Percentiles rank a stretch among this genome's conserved stretches.
These are phyloP conservation scores for Listrodromus nycthemerus DNA, from an alignment of 2,888 invertebrate genomes.

Conservation along the genomic window DNA sequence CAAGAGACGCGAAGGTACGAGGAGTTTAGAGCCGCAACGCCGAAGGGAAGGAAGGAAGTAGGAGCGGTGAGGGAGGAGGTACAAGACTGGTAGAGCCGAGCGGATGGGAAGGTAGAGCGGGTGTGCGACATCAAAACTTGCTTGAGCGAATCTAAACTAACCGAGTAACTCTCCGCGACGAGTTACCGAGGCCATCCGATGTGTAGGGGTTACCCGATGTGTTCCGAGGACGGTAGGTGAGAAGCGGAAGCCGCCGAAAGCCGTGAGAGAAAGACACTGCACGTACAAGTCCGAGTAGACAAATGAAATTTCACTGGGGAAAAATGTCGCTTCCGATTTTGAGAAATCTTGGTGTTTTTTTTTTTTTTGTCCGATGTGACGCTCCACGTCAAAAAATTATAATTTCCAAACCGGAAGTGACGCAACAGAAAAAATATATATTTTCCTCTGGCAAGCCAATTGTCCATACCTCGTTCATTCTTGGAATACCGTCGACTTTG, in stretches of 20 bases:
- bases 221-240: slow-evolving; percentile 59
- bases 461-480: too few relatives aligned
- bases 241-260: slow-evolving; percentile 68
- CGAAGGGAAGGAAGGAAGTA: neutral
- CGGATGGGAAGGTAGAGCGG: slow-evolving; percentile 61
- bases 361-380: too few relatives aligned
- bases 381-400: too few relatives aligned
- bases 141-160: slow-evolving; percentile 81
- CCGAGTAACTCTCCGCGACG: slow-evolving; percentile 79
- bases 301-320: neutral
- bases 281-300: neutral
- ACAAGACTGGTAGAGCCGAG: slow-evolving; percentile 38
- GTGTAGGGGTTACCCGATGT: slow-evolving; percentile 67
- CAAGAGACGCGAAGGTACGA: slow-evolving; percentile 37
- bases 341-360: too few relatives aligned
- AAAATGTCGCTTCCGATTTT: too few relatives aligned
- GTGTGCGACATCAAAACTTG: slow-evolving; percentile 81
- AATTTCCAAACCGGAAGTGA: too few relatives aligned
- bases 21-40: slow-evolving; percentile 15
- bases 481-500: too few relatives aligned
- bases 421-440: too few relatives aligned
- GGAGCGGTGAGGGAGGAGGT: slow-evolving; percentile 39
- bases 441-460: too few relatives aligned
- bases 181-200: slow-evolving; percentile 63
- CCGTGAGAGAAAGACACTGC: neutral